Conservation (phyloP, 2,113 vertebrate genomes). For the Micronisus gabar region DNA sequence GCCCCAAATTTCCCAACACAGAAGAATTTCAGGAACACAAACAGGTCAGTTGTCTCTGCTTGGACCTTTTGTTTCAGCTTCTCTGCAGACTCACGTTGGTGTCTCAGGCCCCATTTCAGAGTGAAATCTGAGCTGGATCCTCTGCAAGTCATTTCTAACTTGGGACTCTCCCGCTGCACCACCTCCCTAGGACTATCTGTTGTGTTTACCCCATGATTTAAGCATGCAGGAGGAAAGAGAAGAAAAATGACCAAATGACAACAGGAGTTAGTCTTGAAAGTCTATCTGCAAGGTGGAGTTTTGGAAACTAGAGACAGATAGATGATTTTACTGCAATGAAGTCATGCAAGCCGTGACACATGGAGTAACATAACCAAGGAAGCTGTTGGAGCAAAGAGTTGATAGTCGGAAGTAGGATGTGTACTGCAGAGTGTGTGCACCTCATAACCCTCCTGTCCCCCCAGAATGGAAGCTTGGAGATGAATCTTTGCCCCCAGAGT, state of each 20-base stretch:
- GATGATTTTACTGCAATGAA: background rate
- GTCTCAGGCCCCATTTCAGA: background rate
- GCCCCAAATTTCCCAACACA: background rate
- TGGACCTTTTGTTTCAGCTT: background rate
- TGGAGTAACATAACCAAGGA: background rate
- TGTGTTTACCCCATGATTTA: background rate
- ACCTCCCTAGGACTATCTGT: background rate
- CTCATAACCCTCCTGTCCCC: background rate
- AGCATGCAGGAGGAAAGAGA: background rate
- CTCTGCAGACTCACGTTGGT: background rate
- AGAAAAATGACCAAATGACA: background rate
- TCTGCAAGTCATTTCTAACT: background rate
- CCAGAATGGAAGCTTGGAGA: background rate
- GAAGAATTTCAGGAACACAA: background rate
- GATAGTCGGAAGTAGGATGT: background rate
- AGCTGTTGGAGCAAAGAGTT: background rate
- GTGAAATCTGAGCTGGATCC: background rate
- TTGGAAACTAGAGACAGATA: background rate
- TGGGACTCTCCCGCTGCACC: background rate
- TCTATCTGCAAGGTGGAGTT: background rate
- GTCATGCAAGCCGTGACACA: background rate
- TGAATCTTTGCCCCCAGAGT: background rate
- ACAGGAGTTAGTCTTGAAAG: background rate
- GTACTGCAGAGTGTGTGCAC: background rate
- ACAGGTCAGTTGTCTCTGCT: background rate